Evolutionary conservation across 2,113 vertebrate species (phyloP).

Genomic region (Brachionichthys hirsutus): DNA sequence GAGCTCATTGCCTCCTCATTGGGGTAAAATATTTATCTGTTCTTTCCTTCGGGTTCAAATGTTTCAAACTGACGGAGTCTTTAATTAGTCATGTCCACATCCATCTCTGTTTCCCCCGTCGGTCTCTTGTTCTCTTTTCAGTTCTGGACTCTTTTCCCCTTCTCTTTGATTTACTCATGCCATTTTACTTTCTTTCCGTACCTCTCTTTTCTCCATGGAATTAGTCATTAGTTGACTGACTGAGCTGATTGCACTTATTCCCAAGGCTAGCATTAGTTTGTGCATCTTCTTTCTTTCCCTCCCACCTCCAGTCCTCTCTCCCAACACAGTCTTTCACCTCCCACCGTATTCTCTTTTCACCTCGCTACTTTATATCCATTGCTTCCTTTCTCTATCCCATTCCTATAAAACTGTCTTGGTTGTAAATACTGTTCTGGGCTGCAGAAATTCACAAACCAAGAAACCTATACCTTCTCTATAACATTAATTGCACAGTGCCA

Average conservation of each 20-base stretch:
- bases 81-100: conserved; percentile 64
- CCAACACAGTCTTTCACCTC: conserved; percentile 31
- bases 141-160: conserved; percentile 37
- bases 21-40: conserved; percentile 55
- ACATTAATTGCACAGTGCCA: conserved; percentile 50
- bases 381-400: background rate
- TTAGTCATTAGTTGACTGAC: conserved; percentile 71
- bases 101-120: conserved; percentile 35
- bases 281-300: conserved; percentile 44
- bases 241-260: conserved; percentile 73
- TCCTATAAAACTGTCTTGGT: background rate
- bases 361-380: conserved; percentile 3
- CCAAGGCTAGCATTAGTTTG: conserved; percentile 66
- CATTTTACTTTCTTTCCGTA: conserved; percentile 39
- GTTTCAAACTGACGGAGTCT: conserved; percentile 54
- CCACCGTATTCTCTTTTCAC: conserved; percentile 23
- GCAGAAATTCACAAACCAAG: conserved; percentile 19
- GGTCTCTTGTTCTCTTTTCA: conserved; percentile 27
- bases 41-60: conserved; percentile 44
- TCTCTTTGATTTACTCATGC: conserved; percentile 49
- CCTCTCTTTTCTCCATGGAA: conserved; percentile 53
- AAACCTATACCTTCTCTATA: conserved; percentile 35
- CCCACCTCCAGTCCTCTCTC: conserved; percentile 12
- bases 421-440: conserved; percentile 22
- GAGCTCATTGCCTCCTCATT: conserved; percentile 32